phyloP scores from a whole-genome alignment of 2,113 vertebrate genomes.

The Myiagra hebetior region DNA sequence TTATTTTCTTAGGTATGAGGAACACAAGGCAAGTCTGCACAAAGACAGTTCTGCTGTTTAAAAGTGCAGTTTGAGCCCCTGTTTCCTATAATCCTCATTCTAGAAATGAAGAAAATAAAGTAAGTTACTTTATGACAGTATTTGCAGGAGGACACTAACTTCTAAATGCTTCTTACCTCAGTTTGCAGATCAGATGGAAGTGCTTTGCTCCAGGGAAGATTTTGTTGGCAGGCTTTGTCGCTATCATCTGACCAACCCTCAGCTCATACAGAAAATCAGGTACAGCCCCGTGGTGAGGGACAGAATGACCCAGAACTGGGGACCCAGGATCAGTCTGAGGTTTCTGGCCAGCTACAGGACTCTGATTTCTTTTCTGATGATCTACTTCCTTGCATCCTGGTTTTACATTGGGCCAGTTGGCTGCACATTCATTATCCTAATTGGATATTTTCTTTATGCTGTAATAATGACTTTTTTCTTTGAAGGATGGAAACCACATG shows the following conservation, averaged over 20 bases:
- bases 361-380: constrained; percentile 73
- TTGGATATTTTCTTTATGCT: constrained; percentile 76
- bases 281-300: constrained; percentile 65
- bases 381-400: constrained; percentile 77
- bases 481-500: constrained; percentile 79
- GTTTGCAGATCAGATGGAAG: constrained; percentile 82
- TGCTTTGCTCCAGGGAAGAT: constrained; percentile 82
- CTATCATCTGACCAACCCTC: constrained; percentile 75
- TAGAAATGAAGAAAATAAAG: background rate
- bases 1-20: background rate
- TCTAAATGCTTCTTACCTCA: constrained; percentile 38
- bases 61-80: background rate
- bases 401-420: constrained; percentile 75
- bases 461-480: constrained; percentile 73
- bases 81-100: background rate
- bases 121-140: background rate
- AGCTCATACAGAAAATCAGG: background rate
- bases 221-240: constrained; percentile 84
- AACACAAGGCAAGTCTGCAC: background rate
- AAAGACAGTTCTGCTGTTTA: background rate
- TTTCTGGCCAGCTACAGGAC: constrained; percentile 89
- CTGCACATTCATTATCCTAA: constrained; percentile 75
- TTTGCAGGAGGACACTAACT: background rate
- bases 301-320: background rate
- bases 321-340: constrained; percentile 84